Evolutionary conservation across 2,113 vertebrate species (phyloP).

Genomic region (Spea multiplicata): DNA sequence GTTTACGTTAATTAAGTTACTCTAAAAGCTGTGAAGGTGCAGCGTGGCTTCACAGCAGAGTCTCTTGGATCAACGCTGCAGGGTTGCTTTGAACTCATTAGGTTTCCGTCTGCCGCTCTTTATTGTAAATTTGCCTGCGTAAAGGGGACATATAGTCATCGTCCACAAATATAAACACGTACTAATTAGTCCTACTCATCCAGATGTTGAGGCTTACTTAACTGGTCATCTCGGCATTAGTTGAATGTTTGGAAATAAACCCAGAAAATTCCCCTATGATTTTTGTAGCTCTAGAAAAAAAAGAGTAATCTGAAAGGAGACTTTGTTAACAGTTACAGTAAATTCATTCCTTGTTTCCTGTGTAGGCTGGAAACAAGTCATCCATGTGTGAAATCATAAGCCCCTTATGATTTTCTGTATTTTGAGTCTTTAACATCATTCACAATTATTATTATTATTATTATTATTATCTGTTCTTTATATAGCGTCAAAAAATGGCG

Average conservation of each 20-base stretch:
- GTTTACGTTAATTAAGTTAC: too few species aligned
- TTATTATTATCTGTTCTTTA: too few species aligned
- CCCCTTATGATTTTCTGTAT: too few species aligned
- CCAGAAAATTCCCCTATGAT: conserved; percentile 26
- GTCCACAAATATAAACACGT: background rate
- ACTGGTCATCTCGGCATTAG: conserved; percentile 28
- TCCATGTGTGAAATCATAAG: conserved; percentile 2
- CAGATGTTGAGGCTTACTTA: conserved; percentile 27
- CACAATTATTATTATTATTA: too few species aligned
- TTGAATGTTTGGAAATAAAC: conserved; percentile 7
- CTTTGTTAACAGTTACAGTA: conserved; percentile 19
- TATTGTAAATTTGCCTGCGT: too few species aligned
- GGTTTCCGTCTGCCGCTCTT: too few species aligned
- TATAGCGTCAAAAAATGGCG: too few species aligned
- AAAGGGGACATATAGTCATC: background rate
- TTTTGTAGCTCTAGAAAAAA: background rate
- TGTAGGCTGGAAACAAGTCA: conserved; percentile 24
- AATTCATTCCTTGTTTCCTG: conserved; percentile 21
- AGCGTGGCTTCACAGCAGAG: too few species aligned
- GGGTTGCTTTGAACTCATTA: too few species aligned
- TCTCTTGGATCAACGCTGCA: too few species aligned
- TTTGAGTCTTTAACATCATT: too few species aligned
- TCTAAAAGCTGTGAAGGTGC: too few species aligned
- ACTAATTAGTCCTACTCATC: conserved; percentile 13
- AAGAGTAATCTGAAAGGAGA: conserved; percentile 13